These are phyloP conservation scores for Arenaria interpres DNA, from an alignment of 2,113 vertebrate species.

Conservation along the genomic window DNA sequence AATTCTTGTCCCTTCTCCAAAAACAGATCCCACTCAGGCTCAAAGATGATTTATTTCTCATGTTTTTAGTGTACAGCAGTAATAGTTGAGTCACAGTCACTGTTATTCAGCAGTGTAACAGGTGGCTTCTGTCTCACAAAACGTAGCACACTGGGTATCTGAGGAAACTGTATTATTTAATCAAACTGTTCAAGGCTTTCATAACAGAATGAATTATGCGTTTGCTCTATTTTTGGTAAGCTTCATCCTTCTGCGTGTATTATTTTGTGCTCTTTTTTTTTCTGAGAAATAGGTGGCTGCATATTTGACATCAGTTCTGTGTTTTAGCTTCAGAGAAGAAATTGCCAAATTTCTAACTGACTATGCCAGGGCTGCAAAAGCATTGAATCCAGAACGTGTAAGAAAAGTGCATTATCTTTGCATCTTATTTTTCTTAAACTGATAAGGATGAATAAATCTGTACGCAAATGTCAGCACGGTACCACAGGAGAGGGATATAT, in stretches of 20 bases:
- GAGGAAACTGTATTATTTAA: not conserved
- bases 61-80: not conserved
- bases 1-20: not conserved
- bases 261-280: not conserved
- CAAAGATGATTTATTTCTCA: not conserved
- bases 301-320: not conserved
- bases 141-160: not conserved
- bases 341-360: slow-evolving; percentile 46
- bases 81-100: not conserved
- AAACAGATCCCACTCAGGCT: not conserved
- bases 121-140: not conserved
- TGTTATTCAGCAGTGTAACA: not conserved
- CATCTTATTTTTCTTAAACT: not conserved
- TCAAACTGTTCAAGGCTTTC: not conserved
- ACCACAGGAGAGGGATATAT: not conserved
- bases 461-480: not conserved
- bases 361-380: slow-evolving; percentile 27
- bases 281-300: not conserved
- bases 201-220: not conserved
- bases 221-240: not conserved
- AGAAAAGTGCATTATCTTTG: not conserved
- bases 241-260: not conserved
- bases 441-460: not conserved
- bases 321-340: slow-evolving; percentile 56
- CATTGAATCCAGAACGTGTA: slow-evolving; percentile 25